Base-by-base conservation (phyloP, 2,797 vertebrate species). In the Toxotes lorentzi region DNA sequence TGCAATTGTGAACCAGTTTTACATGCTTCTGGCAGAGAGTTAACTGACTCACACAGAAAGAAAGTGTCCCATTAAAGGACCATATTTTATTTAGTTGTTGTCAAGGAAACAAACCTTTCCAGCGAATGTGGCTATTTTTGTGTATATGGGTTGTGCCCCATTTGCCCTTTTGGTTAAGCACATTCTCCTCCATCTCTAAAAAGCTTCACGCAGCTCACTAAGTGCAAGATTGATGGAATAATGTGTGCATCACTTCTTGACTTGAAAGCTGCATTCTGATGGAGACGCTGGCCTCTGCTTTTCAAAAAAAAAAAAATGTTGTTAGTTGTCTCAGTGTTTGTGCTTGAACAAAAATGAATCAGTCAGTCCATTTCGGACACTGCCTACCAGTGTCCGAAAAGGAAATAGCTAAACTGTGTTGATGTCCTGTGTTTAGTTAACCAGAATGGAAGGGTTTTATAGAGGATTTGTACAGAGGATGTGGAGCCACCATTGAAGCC, bases 81-180 rank as follows among this genome's bases (percentile, higher is more conserved):
- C 43, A 86, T 91, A 59, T 88, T 91, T 92, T 88, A 92, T 93
- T 87, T 76, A 89, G 71, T 63, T 83, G 83, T 86, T 88, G 62
- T 77, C 81, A 86, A 68, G 62, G 60, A 79, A 86, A 83, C 59
- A 83, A 79, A 81, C 64, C 64, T 69, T 78, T 81, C 77, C 10
- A 56, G 40, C 51, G 51, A 80, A 71, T 48, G 51, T 76, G 59
- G 76, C 75, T 88, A 62, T 90, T 81, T 91, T 68, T 70, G 65
- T 77, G 45, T 74, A 74, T 84, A 70, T 88, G 58, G 73, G 66
- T 35, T 70, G 19, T 71, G 70, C 59, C 24, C 68, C 40, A 32
- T 66, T 82, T 84, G 79, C 24, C 67, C 74, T 75, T 75, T 81
- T 54, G 53, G 17, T 58, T 45, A 76, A 77, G 47, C 54, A 63